Evolutionary conservation across 1,140 invertebrate genomes (phyloP).

Genomic region (Brachionus sp.): DNA sequence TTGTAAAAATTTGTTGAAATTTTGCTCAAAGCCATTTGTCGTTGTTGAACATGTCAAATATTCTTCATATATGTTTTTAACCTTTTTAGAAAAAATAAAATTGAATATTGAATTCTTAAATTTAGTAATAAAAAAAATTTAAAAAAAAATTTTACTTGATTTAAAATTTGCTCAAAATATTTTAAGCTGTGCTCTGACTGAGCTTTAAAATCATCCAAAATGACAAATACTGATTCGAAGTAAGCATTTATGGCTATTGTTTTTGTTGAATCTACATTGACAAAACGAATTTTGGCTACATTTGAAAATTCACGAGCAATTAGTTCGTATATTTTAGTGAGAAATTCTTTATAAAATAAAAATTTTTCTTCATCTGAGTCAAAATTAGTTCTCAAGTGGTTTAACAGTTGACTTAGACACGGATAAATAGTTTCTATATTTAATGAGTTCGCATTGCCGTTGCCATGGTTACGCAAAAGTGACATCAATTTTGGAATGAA

Average conservation of each 20-base stretch:
- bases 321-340: conserved; percentile 5
- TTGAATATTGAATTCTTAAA: too few relatives aligned
- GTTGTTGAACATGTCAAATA: background rate
- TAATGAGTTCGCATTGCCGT: background rate
- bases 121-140: background rate
- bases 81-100: background rate
- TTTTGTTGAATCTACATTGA: background rate
- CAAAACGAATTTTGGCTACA: background rate
- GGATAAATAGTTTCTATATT: conserved; percentile 35
- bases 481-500: conserved; percentile 37
- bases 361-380: conserved; percentile 18
- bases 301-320: background rate
- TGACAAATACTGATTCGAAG: background rate
- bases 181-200: background rate
- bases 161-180: background rate
- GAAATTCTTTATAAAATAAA: background rate
- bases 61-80: background rate
- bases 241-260: background rate
- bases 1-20: conserved; percentile 4
- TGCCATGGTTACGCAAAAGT: conserved; percentile 30
- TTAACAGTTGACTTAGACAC: background rate
- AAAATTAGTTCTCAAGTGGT: background rate
- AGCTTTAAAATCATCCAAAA: background rate
- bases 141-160: background rate
- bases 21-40: background rate